phyloP scores from a whole-genome alignment of 2,888 invertebrate genomes.

The Crioceris asparagi region DNA sequence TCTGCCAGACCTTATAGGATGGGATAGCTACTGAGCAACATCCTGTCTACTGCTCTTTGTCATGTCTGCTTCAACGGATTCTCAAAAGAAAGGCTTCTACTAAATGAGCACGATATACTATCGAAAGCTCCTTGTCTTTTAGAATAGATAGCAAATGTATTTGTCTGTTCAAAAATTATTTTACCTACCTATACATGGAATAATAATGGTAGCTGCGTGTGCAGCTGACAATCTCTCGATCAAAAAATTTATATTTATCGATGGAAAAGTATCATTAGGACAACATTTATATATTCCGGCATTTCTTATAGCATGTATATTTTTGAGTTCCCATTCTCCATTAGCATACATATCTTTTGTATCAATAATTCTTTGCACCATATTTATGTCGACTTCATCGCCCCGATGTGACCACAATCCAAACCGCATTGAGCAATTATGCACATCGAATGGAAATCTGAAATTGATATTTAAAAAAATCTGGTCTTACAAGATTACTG shows the following conservation, averaged over 20 bases:
- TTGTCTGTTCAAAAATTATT: too few relatives aligned
- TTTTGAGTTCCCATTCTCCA: slow-evolving; percentile 45
- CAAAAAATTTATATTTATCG: slow-evolving; percentile 45
- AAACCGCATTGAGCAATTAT: slow-evolving; percentile 52
- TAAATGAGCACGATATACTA: too few relatives aligned
- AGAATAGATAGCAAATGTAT: too few relatives aligned
- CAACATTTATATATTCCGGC: slow-evolving; percentile 43
- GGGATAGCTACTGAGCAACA: too few relatives aligned
- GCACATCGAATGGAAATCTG: slow-evolving; percentile 56
- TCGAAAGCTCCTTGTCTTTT: too few relatives aligned
- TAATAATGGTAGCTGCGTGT: slow-evolving; percentile 45
- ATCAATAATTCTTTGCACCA: slow-evolving; percentile 18
- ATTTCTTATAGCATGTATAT: slow-evolving; percentile 40
- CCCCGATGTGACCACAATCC: slow-evolving; percentile 58
- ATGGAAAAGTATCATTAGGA: slow-evolving; percentile 50
- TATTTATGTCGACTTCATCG: slow-evolving; percentile 48
- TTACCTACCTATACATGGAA: slow-evolving; percentile 41
- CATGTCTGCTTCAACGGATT: too few relatives aligned
- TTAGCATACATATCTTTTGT: slow-evolving; percentile 42
- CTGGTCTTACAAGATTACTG: too few relatives aligned
- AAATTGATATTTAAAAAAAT: not conserved
- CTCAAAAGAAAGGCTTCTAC: too few relatives aligned
- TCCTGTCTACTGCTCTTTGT: too few relatives aligned
- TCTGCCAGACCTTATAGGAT: too few relatives aligned
- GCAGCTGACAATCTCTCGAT: slow-evolving; percentile 49